phyloP scores from a whole-genome alignment of 2,113 vertebrate genomes.

The Dendrocopos noguchii region DNA sequence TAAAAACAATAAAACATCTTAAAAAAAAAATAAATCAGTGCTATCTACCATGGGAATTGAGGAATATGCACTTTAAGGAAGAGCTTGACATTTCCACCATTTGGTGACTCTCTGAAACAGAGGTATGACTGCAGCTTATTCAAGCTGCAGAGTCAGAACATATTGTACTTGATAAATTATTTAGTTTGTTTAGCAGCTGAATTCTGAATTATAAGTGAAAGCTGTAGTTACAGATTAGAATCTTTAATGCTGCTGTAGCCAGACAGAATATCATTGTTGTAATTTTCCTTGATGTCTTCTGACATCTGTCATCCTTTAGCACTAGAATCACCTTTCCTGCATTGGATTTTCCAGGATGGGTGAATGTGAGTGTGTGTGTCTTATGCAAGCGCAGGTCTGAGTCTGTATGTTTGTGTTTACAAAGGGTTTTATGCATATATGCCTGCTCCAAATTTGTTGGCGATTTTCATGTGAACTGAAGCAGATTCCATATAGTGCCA shows the following conservation, averaged over 20 bases:
- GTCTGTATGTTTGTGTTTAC: background rate
- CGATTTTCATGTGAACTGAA: background rate
- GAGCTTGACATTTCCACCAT: constrained; percentile 75
- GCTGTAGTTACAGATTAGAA: constrained; percentile 86
- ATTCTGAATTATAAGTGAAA: constrained; percentile 82
- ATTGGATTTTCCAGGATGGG: background rate
- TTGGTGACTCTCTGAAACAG: constrained; percentile 78
- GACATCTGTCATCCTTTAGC: constrained; percentile 75
- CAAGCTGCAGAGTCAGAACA: constrained; percentile 76
- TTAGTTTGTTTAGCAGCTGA: constrained; percentile 79
- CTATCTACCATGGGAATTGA: constrained; percentile 61
- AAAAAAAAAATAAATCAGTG: constrained; percentile 48
- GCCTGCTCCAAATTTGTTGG: background rate
- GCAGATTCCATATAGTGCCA: background rate
- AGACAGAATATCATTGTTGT: constrained; percentile 66
- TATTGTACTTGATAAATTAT: constrained; percentile 89
- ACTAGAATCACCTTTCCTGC: background rate
- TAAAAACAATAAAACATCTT: constrained; percentile 79
- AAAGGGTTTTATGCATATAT: background rate
- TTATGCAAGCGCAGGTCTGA: background rate
- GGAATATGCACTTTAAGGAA: constrained; percentile 67
- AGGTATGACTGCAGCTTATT: constrained; percentile 70
- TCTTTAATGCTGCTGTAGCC: constrained; percentile 69
- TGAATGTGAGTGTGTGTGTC: background rate
- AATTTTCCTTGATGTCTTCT: constrained; percentile 78